A percentile compares a stretch with the other conserved stretches of the same genome.
Conservation (phyloP, 1,140 invertebrate species). For the Drosophila orena region DNA sequence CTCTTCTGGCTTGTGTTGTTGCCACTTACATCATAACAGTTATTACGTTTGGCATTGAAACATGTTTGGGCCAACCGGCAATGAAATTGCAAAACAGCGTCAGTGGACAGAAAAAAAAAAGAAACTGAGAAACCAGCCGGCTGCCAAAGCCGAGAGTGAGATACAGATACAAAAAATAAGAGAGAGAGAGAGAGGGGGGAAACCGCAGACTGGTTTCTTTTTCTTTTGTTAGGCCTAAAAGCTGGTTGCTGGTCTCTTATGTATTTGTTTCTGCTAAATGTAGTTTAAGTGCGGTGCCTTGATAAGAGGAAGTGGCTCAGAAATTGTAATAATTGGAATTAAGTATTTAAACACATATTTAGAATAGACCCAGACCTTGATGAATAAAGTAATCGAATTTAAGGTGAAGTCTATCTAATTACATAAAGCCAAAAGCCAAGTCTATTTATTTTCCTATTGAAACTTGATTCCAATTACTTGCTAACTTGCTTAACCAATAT, state of each 20-base stretch:
- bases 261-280: conserved; percentile 4
- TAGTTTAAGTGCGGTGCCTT: not conserved
- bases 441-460: too few relatives aligned
- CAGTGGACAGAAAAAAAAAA: conserved; percentile 48
- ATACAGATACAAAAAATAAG: conserved; percentile 9
- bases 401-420: too few relatives aligned
- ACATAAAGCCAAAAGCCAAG: too few relatives aligned
- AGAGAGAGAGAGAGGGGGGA: conserved; percentile 3
- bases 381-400: too few relatives aligned
- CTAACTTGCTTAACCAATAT: not conserved
- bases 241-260: conserved; percentile 16
- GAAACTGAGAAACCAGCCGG: conserved; percentile 51
- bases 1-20: conserved; percentile 26
- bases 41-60: conserved; percentile 84
- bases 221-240: conserved; percentile 42
- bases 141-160: conserved; percentile 38
- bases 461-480: not conserved
- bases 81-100: conserved; percentile 71
- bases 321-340: too few relatives aligned
- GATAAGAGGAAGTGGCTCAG: conserved; percentile 18
- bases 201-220: conserved; percentile 48
- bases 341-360: too few relatives aligned
- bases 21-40: conserved; percentile 80
- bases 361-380: too few relatives aligned
- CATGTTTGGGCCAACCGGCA: conserved; percentile 73